Evolutionary conservation across 2,888 invertebrate genomes (phyloP).

Genomic region (Cataglyphis altisquamis): DNA sequence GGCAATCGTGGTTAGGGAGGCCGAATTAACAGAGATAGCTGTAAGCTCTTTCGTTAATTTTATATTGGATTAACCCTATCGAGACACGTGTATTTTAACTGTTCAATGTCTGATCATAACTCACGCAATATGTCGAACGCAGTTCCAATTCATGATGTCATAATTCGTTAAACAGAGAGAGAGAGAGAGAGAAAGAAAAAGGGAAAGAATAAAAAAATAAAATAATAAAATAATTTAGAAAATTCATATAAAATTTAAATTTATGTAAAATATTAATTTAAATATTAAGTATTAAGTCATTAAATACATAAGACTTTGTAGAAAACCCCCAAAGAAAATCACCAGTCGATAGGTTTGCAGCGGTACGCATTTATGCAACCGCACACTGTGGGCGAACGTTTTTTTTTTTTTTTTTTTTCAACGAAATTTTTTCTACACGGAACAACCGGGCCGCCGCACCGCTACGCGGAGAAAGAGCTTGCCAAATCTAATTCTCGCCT

Average conservation of each 20-base stretch:
- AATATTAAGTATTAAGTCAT: not conserved
- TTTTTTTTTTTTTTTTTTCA: constrained; percentile 58
- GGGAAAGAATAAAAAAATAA: too few species aligned
- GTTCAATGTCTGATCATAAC: constrained; percentile 12
- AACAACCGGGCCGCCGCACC: constrained; percentile 50
- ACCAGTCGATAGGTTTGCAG: constrained; percentile 50
- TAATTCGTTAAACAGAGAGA: not conserved
- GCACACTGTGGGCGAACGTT: constrained; percentile 57
- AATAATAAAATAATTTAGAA: not conserved
- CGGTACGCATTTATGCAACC: constrained; percentile 48
- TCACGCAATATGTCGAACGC: not conserved
- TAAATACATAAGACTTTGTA: not conserved
- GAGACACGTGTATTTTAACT: constrained; percentile 32
- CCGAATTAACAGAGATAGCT: constrained; percentile 27
- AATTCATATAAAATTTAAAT: constrained; percentile 9
- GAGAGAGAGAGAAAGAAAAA: not conserved
- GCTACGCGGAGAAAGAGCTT: constrained; percentile 81
- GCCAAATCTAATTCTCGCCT: constrained; percentile 83
- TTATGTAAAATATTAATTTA: not conserved
- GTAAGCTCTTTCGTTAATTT: constrained; percentile 26
- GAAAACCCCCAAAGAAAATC: constrained; percentile 13
- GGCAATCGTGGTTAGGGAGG: constrained; percentile 12
- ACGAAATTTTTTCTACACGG: constrained; percentile 70
- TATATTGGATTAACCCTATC: constrained; percentile 21
- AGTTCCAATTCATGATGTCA: not conserved